Base-by-base conservation (phyloP, 2,888 invertebrate genomes). In the Pollenia labialis region DNA sequence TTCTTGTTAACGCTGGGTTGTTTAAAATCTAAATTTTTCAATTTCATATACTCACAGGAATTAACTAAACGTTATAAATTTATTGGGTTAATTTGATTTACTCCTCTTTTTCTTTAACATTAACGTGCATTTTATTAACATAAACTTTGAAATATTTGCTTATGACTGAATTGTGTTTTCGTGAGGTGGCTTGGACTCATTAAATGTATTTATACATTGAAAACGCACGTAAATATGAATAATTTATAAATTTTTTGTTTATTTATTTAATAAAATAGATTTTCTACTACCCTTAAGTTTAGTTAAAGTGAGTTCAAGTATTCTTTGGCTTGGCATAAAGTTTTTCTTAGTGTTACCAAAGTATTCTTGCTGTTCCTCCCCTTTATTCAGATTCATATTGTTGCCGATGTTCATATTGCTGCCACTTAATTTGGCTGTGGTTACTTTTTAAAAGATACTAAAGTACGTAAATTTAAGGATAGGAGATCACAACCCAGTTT, bases 271-370 rank as follows among this genome's bases (percentile, higher is more conserved):
- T 16, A 69, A 54, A 9, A 68, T 23, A n/a, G 14, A 40, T 3
- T 81, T 42, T 23, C 54, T 81, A 14, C 64, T 74, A 66, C 74
- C 66, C 74, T 66, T 48, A 74, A 74, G 58, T 69, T 71, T 48
- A 40, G 42, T 72, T 64, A 18, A 66, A 81, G 18, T 56, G 48
- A 81, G 81, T 81, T 56, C n/a, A 46, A 58, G 72, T 40, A 50
- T 48, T 46, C 11, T 52, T 14, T 14, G 66, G 46, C 40, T 56
- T 32, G 56, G 48, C 32, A 74, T 58, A 66, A 74, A 66, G 7
- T 54, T 82, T 14, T 40, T 60, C n/a, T 48, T 64, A 60, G 52
- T 62, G 23, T 52, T 71, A 44, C 46, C 10, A 44, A 4, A 71
- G 9, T 48, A 32, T 46, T 60, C 3, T 32, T 58, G 3, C 12